Conservation (phyloP, 2,113 vertebrate genomes). For the Oxyura jamaicensis region DNA sequence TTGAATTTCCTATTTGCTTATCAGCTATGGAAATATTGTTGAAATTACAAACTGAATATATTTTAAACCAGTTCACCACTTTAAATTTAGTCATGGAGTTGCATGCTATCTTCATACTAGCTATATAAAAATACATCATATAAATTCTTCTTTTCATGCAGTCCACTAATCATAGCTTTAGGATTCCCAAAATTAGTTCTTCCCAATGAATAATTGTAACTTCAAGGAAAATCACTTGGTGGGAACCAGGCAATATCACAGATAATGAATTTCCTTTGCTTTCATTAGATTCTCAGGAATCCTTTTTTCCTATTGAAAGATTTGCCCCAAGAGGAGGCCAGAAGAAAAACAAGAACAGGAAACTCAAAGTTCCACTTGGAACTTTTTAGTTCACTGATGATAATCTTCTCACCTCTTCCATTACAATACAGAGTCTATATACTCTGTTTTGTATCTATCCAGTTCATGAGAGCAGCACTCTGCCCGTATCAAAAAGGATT, state of each 20-base stretch:
- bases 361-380: neutral
- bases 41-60: neutral
- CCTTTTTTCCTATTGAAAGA: neutral
- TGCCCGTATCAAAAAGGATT: neutral
- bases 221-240: neutral
- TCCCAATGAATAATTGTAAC: neutral
- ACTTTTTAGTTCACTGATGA: neutral
- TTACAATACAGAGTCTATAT: no score
- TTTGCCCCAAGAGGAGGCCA: neutral
- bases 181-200: neutral
- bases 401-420: neutral
- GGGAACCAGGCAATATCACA: neutral
- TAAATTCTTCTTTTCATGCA: neutral
- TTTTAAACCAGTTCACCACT: neutral
- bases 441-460: neutral
- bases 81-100: neutral
- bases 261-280: neutral
- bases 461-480: neutral
- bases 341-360: neutral
- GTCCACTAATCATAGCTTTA: neutral
- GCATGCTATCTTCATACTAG: neutral
- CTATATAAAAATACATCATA: neutral
- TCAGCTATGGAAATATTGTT: neutral
- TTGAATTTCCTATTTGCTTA: neutral
- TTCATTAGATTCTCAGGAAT: neutral